A percentile compares a stretch with the other conserved stretches of the same genome.
Evolutionary conservation across 2,888 invertebrate genomes (phyloP).

Genomic region (Mystacides longicornis): DNA sequence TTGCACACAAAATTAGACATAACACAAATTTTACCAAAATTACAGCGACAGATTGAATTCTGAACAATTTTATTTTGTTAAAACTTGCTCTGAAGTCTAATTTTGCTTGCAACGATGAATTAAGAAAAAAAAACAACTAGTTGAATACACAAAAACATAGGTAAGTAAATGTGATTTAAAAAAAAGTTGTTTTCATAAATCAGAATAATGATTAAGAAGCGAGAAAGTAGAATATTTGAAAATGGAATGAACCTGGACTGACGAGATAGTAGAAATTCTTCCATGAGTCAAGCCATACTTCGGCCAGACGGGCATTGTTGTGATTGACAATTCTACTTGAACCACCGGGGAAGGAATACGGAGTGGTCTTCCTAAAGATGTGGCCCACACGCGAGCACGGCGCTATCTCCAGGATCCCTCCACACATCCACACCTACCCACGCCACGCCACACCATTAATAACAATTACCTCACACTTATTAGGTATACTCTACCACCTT

Average conservation of each 20-base stretch:
- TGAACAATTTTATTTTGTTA: too few relatives aligned
- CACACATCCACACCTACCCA: conserved; percentile 93
- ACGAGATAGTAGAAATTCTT: conserved; percentile 98
- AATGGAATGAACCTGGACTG: conserved; percentile 73
- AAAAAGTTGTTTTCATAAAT: too few relatives aligned
- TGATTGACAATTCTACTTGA: conserved; percentile 95
- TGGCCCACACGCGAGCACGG: conserved; percentile 95
- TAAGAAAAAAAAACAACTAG: not conserved
- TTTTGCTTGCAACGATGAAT: too few relatives aligned
- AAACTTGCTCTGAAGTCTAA: too few relatives aligned
- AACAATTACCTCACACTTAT: not conserved
- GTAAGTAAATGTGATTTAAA: conserved; percentile 14
- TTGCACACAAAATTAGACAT: too few relatives aligned
- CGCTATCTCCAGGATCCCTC: conserved; percentile 86
- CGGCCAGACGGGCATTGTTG: conserved; percentile 96
- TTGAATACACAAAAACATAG: not conserved
- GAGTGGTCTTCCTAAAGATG: conserved; percentile 96
- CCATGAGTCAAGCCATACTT: conserved; percentile 99
- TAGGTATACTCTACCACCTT: not conserved
- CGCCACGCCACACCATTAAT: conserved; percentile 10
- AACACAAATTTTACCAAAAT: too few relatives aligned
- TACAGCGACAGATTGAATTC: too few relatives aligned
- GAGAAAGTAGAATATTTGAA: conserved; percentile 8
- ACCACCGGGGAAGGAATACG: conserved; percentile 97
- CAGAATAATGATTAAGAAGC: too few relatives aligned